Percentiles rank a stretch among this genome's conserved stretches.
These are phyloP conservation scores for Eupithecia dodoneata DNA, from an alignment of 2,888 invertebrate species.

Conservation along the genomic window DNA sequence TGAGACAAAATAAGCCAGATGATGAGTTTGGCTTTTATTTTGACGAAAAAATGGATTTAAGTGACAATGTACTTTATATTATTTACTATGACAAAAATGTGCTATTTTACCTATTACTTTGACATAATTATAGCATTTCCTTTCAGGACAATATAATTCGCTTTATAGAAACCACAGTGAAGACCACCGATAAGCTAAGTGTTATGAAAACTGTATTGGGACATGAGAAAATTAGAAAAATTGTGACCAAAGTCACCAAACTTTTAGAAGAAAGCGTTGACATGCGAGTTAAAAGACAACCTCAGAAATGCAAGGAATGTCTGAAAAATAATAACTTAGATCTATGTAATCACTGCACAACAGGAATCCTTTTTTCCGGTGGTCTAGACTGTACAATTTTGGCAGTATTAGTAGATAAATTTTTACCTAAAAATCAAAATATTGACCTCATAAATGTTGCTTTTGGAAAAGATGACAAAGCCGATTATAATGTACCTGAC, in stretches of 20 bases:
- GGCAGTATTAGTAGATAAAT: slow-evolving; percentile 90
- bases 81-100: neutral
- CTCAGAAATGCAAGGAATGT: slow-evolving; percentile 86
- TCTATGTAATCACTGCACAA: slow-evolving; percentile 85
- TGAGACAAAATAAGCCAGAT: slow-evolving; percentile 67
- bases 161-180: slow-evolving; percentile 57
- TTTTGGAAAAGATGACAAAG: slow-evolving; percentile 85
- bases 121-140: neutral
- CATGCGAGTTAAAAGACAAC: slow-evolving; percentile 85
- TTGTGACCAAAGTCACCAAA: slow-evolving; percentile 74
- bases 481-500: slow-evolving; percentile 91
- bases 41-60: slow-evolving; percentile 46
- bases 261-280: slow-evolving; percentile 85
- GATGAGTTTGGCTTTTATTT: slow-evolving; percentile 60
- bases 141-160: slow-evolving; percentile 64
- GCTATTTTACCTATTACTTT: neutral
- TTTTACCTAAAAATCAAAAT: slow-evolving; percentile 85
- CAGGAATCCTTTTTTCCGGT: slow-evolving; percentile 96
- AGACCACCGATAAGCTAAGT: slow-evolving; percentile 54
- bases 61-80: slow-evolving; percentile 53
- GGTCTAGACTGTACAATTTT: slow-evolving; percentile 98
- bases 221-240: slow-evolving; percentile 63
- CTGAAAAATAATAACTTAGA: slow-evolving; percentile 51
- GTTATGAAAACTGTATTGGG: slow-evolving; percentile 72
- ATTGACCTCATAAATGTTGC: slow-evolving; percentile 98